Conservation (phyloP, 2,888 invertebrate species). For the Mythimna lalbum region DNA sequence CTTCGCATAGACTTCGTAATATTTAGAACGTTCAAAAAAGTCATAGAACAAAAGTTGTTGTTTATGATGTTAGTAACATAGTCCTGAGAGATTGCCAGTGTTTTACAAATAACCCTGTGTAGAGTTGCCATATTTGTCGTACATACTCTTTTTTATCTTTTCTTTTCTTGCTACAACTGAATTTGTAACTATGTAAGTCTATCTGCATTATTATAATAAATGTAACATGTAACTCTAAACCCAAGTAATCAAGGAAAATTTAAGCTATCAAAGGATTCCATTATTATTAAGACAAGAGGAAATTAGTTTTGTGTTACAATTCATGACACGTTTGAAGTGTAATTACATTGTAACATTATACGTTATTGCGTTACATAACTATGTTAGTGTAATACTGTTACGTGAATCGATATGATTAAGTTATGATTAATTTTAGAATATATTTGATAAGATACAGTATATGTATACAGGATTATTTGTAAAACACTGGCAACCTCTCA, state of each 20-base stretch:
- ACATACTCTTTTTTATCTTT: too few species aligned
- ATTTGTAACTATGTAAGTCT: not conserved
- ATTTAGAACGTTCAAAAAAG: too few species aligned
- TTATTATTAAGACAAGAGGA: conserved; percentile 45
- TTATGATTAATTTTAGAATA: conserved; percentile 8
- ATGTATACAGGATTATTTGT: too few species aligned
- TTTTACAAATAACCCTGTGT: too few species aligned
- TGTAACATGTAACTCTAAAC: not conserved
- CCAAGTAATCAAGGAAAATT: conserved; percentile 8
- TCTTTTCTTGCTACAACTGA: too few species aligned
- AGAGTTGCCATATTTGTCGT: too few species aligned
- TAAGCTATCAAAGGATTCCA: conserved; percentile 30
- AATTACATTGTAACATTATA: conserved; percentile 33
- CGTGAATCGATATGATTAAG: not conserved
- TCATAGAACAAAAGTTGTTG: too few species aligned
- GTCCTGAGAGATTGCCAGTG: too few species aligned
- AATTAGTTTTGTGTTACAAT: conserved; percentile 54
- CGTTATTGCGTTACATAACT: conserved; percentile 1
- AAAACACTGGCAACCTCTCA: too few species aligned
- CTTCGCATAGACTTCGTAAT: too few species aligned
- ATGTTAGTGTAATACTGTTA: conserved; percentile 2
- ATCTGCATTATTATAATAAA: not conserved
- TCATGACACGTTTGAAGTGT: conserved; percentile 38
- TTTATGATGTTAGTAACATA: too few species aligned
- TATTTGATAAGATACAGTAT: too few species aligned